phyloP scores from a whole-genome alignment of 2,888 invertebrate genomes.

The Leptopterna dolabrata region DNA sequence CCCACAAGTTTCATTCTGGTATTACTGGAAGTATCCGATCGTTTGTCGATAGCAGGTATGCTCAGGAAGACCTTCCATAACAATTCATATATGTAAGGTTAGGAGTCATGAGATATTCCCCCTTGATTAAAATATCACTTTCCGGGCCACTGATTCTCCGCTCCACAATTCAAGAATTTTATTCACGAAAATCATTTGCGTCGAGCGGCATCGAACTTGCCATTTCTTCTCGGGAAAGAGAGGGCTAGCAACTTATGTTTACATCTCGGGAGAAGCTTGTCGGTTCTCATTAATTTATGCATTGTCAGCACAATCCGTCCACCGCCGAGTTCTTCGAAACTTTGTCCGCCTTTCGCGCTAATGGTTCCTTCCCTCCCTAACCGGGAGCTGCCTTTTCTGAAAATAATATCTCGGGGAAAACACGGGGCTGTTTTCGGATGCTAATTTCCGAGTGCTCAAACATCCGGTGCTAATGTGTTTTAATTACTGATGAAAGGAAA shows the following conservation, averaged over 20 bases:
- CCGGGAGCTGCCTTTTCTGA: neutral
- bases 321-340: constrained; percentile 24
- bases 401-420: neutral
- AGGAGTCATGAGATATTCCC: too few species aligned
- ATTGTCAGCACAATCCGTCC: constrained; percentile 49
- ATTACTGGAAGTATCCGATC: too few species aligned
- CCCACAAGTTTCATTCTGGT: too few species aligned
- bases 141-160: neutral
- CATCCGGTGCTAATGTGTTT: constrained; percentile 11
- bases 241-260: constrained; percentile 15
- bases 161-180: constrained; percentile 21
- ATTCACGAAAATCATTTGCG: constrained; percentile 1
- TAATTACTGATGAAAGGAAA: neutral
- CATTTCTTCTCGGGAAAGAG: neutral
- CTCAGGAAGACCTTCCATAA: too few species aligned
- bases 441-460: constrained; percentile 3
- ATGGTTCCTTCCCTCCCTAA: neutral
- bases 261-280: constrained; percentile 31
- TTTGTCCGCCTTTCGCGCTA: constrained; percentile 34
- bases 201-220: neutral
- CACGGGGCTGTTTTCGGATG: neutral
- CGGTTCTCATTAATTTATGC: constrained; percentile 46
- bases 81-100: too few species aligned
- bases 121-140: too few species aligned
- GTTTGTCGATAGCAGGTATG: too few species aligned